Percentiles rank a stretch among this genome's conserved stretches.
Evolutionary conservation across 2,797 vertebrate genomes (phyloP).

Genomic region (Lophius americanus): DNA sequence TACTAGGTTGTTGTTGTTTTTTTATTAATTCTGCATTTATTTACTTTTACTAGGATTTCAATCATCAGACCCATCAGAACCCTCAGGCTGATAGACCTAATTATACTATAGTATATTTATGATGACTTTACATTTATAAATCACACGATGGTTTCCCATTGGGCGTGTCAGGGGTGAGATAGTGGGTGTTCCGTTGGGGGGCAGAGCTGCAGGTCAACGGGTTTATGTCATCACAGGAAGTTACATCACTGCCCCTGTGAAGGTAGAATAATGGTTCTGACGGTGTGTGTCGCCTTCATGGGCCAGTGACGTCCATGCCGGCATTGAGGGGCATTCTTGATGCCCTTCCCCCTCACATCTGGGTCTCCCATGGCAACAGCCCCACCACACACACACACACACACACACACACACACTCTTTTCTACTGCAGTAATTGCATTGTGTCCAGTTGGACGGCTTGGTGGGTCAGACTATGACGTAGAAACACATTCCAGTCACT

Average conservation of each 20-base stretch:
- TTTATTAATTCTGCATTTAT: too few relatives aligned
- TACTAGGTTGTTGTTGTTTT: too few relatives aligned
- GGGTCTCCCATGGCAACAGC: constrained; percentile 46
- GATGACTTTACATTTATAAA: too few relatives aligned
- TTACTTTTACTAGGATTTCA: too few relatives aligned
- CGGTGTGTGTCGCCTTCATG: constrained; percentile 6
- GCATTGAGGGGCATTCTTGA: constrained; percentile 38
- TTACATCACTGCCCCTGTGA: constrained; percentile 33
- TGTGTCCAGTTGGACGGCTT: constrained; percentile 59
- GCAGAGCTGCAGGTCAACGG: constrained; percentile 16
- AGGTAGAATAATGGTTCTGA: constrained; percentile 29
- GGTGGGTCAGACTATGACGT: constrained; percentile 63
- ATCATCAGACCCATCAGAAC: neutral
- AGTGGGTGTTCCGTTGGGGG: neutral
- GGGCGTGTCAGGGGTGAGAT: neutral
- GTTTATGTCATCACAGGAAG: constrained; percentile 26
- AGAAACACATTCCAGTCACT: constrained; percentile 45
- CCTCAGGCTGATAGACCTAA: neutral
- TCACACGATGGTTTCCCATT: neutral
- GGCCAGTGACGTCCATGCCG: constrained; percentile 41
- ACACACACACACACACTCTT: constrained; percentile 29
- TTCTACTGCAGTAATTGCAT: constrained; percentile 50
- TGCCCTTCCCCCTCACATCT: constrained; percentile 38
- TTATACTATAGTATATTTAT: too few relatives aligned
- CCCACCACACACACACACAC: neutral